phyloP scores from a whole-genome alignment of 2,797 vertebrate genomes.

The Xiphophorus birchmanni region DNA sequence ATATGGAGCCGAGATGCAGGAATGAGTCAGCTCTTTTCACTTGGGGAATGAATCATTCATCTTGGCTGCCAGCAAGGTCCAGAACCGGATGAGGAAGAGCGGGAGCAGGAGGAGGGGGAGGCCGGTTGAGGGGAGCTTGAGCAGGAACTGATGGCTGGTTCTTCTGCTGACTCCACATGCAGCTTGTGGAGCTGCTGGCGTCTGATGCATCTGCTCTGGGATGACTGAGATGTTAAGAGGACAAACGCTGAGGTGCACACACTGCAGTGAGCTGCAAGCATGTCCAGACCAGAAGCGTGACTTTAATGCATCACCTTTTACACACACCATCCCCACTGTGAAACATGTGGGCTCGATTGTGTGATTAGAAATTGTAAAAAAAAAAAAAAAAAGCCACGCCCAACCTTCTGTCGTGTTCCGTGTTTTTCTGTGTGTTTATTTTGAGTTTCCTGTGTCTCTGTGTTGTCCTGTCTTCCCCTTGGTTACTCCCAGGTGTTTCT shows the following conservation, averaged over 20 bases:
- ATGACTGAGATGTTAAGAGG: not conserved
- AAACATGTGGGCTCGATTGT: not conserved
- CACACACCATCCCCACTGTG: not conserved
- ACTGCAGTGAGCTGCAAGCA: not conserved
- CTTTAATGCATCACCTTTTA: not conserved
- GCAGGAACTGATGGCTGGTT: constrained; percentile 71
- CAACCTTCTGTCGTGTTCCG: too few species aligned
- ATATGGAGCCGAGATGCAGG: constrained; percentile 67
- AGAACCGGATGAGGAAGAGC: constrained; percentile 38
- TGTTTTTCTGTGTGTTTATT: too few species aligned
- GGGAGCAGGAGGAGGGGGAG: constrained; percentile 33
- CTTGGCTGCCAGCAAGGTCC: constrained; percentile 69
- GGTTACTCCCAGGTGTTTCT: too few species aligned
- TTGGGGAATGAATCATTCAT: constrained; percentile 81
- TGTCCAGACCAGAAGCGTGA: not conserved
- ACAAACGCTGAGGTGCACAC: constrained; percentile 2
- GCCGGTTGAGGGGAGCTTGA: constrained; percentile 59
- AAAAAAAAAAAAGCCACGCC: not conserved
- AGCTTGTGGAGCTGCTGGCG: constrained; percentile 23
- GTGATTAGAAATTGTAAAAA: not conserved
- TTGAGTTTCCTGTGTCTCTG: too few species aligned
- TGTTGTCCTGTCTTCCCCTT: too few species aligned
- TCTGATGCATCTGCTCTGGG: constrained; percentile 7
- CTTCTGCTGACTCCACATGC: constrained; percentile 70
- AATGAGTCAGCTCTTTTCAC: constrained; percentile 77